Evolutionary conservation across 2,888 invertebrate species (phyloP), one percentile per base, ranked within the genome.

Genomic region (Hymenopus coronatus): DNA sequence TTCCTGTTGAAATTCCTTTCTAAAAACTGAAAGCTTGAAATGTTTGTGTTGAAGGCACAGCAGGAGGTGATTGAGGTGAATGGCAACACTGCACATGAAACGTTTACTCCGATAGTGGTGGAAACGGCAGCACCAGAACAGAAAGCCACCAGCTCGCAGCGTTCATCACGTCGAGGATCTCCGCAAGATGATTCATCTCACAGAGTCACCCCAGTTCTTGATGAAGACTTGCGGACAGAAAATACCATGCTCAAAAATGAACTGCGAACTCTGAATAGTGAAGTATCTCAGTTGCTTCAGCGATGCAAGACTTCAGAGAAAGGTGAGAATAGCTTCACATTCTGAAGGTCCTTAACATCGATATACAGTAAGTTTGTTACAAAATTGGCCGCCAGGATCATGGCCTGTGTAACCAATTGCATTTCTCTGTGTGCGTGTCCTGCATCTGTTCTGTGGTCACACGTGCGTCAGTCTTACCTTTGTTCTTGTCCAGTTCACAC

Each of bases 211-310:
- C n/a, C 88, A 30, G 82, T 82, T 40, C 30, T 70, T 15, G 82
- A 0, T 9, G 82, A 87, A 20, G 90, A 88, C 33, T 70, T 90
- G 25, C 88, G 82, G 40, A 89, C 87, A 89, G 92, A 92, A 91
- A 92, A 91, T 91, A 90, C 90, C 84, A 91, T 94, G 89, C 92
- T 95, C 88, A 93, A 93, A 91, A 94, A 93, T 91, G 95, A 95
- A 92, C 92, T 95, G 25, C 92, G 93, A 82, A 94, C 94, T 85
- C 92, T 95, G 3, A 94, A 94, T 91, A 93, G 94, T 91, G 95
- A 95, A 91, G 93, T 95, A 91, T 92, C 94, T 6, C 92, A 94
- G 87, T 91, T 94, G 12, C 92, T 94, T 28, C 92, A 93, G 89
- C 92, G 94, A 90, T 93, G 93, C 15, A 94, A 94, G 91, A 92